phyloP scores from a whole-genome alignment of 2,113 vertebrate species.

The Barnardius zonarius region DNA sequence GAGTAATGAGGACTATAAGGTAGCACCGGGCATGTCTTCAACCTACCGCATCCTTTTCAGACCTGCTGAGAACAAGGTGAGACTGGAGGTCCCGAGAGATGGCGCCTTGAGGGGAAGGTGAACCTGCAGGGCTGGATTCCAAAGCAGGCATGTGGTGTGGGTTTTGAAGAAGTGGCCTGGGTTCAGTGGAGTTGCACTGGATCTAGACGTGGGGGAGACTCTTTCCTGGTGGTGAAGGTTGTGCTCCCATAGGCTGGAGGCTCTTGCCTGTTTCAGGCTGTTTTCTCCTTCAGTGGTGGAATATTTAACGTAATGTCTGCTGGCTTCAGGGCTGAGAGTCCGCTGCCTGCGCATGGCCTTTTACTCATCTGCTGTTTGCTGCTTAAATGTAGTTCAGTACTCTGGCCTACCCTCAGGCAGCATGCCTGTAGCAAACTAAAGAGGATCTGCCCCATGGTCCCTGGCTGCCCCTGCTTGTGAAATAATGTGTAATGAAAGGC shows the following conservation, averaged over 20 bases:
- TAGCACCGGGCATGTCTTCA: constrained; percentile 80
- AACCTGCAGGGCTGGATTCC: background rate
- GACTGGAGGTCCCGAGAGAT: background rate
- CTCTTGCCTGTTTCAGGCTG: background rate
- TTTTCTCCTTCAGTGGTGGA: background rate
- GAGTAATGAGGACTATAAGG: background rate
- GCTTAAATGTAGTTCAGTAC: background rate
- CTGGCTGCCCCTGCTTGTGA: background rate
- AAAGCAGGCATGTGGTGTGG: background rate
- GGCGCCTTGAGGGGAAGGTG: background rate
- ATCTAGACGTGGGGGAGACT: background rate
- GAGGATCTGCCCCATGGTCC: background rate
- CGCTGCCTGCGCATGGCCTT: background rate
- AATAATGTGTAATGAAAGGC: background rate
- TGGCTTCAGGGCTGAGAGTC: background rate
- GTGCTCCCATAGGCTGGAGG: background rate
- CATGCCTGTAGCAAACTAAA: background rate
- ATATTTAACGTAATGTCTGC: background rate
- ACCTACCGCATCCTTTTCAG: constrained; percentile 80
- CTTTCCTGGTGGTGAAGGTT: background rate
- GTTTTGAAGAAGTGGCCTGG: background rate
- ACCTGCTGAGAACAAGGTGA: constrained; percentile 88
- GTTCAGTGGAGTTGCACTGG: background rate
- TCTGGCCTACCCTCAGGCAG: background rate
- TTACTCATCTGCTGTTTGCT: background rate